phyloP scores from a whole-genome alignment of 2,888 invertebrate species.

The Andrena praecox region DNA sequence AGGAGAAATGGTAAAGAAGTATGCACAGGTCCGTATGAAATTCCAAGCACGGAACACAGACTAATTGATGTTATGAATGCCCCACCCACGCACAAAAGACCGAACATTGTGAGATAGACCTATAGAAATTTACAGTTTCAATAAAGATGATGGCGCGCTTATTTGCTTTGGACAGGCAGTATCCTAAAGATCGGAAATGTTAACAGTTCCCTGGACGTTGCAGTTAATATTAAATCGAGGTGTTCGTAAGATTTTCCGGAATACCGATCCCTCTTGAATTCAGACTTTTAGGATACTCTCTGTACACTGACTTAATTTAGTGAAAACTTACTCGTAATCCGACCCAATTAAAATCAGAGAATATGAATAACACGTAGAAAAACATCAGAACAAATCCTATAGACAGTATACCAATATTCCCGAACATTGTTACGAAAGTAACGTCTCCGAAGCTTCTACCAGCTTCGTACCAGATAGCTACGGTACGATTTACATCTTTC shows the following conservation, averaged over 20 bases:
- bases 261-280: background rate
- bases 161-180: background rate
- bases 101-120: conserved; percentile 89
- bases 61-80: conserved; percentile 91
- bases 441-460: conserved; percentile 90
- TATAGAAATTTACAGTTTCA: conserved; percentile 2
- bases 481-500: conserved; percentile 46
- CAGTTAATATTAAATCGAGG: no score
- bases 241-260: background rate
- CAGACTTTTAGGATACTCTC: background rate
- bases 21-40: conserved; percentile 93
- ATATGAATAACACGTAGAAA: conserved; percentile 90
- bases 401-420: conserved; percentile 90
- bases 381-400: conserved; percentile 90
- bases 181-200: background rate
- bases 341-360: conserved; percentile 91
- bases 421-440: conserved; percentile 89
- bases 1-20: conserved; percentile 92
- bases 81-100: conserved; percentile 90
- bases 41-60: conserved; percentile 89
- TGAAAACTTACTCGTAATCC: conserved; percentile 88
- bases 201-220: no score
- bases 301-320: background rate
- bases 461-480: conserved; percentile 78
- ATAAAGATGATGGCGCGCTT: background rate